phyloP scores from a whole-genome alignment of 2,797 vertebrate genomes.

The Sebastiscus albofasciatus region DNA sequence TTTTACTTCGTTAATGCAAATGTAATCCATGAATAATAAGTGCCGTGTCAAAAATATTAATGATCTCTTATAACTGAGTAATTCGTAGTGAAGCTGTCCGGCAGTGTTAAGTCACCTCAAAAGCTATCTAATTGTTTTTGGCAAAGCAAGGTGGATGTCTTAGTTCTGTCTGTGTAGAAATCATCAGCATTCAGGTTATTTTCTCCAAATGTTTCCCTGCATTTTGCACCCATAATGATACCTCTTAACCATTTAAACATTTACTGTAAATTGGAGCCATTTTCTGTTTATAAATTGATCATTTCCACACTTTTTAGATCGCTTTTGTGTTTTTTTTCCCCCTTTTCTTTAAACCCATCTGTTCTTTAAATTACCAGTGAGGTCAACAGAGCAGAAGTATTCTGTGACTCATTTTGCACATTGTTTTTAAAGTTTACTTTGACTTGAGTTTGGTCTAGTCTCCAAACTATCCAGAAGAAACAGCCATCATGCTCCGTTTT shows the following conservation, averaged over 20 bases:
- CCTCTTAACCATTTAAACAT: background rate
- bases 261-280: background rate
- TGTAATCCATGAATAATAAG: slow-evolving; percentile 52
- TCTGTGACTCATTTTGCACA: background rate
- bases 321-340: background rate
- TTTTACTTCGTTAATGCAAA: slow-evolving; percentile 51
- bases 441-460: background rate
- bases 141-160: slow-evolving; percentile 8
- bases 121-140: slow-evolving; percentile 36
- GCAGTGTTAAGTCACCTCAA: slow-evolving; percentile 32
- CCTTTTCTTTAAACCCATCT: background rate
- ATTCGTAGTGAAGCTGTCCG: slow-evolving; percentile 40
- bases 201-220: background rate
- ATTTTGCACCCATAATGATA: background rate
- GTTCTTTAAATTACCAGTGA: background rate
- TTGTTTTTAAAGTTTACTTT: background rate
- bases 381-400: background rate
- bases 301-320: background rate
- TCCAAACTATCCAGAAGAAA: background rate
- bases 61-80: slow-evolving; percentile 45
- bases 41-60: slow-evolving; percentile 50
- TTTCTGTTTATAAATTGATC: background rate
- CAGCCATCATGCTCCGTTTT: background rate
- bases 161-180: background rate
- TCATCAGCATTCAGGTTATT: slow-evolving; percentile 1